Conservation (phyloP, 2,797 vertebrate genomes). For the Gambusia yucatana region DNA sequence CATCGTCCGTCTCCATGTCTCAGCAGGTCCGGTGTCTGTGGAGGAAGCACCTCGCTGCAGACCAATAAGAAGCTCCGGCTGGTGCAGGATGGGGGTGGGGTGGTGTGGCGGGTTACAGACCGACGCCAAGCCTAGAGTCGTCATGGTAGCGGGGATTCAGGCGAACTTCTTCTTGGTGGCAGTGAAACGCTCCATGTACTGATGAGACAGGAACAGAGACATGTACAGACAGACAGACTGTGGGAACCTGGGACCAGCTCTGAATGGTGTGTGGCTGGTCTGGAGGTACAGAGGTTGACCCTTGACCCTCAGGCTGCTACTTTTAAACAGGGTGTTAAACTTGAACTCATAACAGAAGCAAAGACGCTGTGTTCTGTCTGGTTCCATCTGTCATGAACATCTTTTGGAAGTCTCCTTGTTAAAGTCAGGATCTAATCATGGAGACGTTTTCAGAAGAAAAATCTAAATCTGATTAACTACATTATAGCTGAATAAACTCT, state of each 20-base stretch:
- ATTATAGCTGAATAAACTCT: not conserved
- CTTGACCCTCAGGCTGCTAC: not conserved
- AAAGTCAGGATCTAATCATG: not conserved
- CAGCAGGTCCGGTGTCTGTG: not conserved
- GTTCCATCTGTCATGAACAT: not conserved
- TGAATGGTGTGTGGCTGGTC: not conserved
- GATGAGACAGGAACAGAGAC: constrained; percentile 18
- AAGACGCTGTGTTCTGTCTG: not conserved
- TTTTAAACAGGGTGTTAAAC: not conserved
- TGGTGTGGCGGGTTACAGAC: not conserved
- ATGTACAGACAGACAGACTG: not conserved
- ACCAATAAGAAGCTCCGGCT: constrained; percentile 19
- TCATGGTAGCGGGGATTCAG: constrained; percentile 67
- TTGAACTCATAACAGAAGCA: not conserved
- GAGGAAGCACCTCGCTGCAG: constrained; percentile 6
- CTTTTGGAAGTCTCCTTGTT: not conserved
- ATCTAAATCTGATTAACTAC: not conserved
- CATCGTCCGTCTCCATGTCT: not conserved
- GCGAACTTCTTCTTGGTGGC: constrained; percentile 97
- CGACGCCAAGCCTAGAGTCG: not conserved
- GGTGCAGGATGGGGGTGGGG: not conserved
- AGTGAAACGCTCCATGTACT: constrained; percentile 99
- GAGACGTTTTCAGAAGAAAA: not conserved
- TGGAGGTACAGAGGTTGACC: not conserved
- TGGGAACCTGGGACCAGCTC: not conserved